phyloP scores from a whole-genome alignment of 2,888 invertebrate species.

The Yponomeuta plumbellus region DNA sequence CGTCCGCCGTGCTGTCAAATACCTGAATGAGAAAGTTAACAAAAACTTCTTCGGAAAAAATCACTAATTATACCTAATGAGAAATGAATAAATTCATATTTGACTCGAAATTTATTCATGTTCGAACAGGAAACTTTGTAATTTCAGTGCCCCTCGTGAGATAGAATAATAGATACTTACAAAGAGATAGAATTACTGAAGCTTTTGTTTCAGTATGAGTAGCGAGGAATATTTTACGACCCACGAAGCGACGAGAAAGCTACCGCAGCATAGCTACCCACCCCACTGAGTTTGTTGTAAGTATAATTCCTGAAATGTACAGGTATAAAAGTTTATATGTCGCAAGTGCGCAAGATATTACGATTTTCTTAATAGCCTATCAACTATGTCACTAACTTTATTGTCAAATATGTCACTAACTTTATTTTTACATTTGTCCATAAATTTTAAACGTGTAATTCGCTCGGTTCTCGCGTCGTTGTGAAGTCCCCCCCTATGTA shows the following conservation, averaged over 20 bases:
- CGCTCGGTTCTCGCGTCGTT: conserved; percentile 29
- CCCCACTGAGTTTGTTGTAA: background rate
- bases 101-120: conserved; percentile 30
- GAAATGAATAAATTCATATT: conserved; percentile 38
- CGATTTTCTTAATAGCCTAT: background rate
- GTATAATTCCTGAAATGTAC: background rate
- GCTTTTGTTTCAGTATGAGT: background rate
- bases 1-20: conserved; percentile 21
- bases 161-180: conserved; percentile 26
- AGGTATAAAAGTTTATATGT: background rate
- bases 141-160: conserved; percentile 29
- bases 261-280: background rate
- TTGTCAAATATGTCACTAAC: background rate
- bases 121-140: conserved; percentile 30
- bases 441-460: conserved; percentile 16
- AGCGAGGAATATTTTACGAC: conserved; percentile 8
- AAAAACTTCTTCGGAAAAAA: conserved; percentile 42
- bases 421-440: conserved; percentile 1
- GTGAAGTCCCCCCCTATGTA: conserved; percentile 24
- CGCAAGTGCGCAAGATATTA: background rate
- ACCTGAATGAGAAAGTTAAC: conserved; percentile 43
- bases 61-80: conserved; percentile 46
- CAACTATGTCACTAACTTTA: conserved; percentile 3
- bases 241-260: background rate
- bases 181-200: conserved; percentile 19